Evolutionary conservation across 2,797 vertebrate species (phyloP), one percentile per base, ranked within the genome.

Genomic region (Microctenopoma stevenorrisi): DNA sequence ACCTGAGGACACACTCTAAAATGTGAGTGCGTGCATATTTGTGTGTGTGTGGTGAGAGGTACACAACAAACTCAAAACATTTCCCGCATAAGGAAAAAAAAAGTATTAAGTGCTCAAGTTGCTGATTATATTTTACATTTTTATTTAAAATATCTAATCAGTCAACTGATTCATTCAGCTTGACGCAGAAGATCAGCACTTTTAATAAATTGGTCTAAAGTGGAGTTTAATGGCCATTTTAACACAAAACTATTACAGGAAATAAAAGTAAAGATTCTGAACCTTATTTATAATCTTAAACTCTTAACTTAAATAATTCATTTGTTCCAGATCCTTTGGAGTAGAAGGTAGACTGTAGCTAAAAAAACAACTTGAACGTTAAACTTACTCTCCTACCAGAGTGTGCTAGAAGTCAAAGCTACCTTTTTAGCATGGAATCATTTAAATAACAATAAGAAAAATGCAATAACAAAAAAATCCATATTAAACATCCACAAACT

Each of bases 111-210:
- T 22, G 22, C 22, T 22, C 22, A 22, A 22, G 22, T 22, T 22
- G 22, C 62, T 78, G 80, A 88, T 83, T 85, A 84, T 64, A 90
- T 87, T 87, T 89, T 26, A 72, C 56, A 78, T 88, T 92, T 86
- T 87, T 77, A 89, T 91, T 82, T 82, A 72, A 89, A 83, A 85
- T 49, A 54, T 78, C 66, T 60, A 64, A 82, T 82, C 69, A 43
- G 52, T 68, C 16, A 63, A 63, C 70, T 67, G 66, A 76, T 38
- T 7, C 79, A 72, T 76, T 72, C 14, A 72, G 43, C 35, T 61
- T 35, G 56, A 74, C 37, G 66, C 9, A 53, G 13, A 44, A 8
- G 15, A 55, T 53, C 18, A n/a, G 70, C 16, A 30, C 47, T 57
- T 77, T 50, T 62, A 47, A 76, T 76, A 30, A 67, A 55, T 40